Evolutionary conservation across 2,888 invertebrate genomes (phyloP).

Genomic region (Callimorpha dominula): DNA sequence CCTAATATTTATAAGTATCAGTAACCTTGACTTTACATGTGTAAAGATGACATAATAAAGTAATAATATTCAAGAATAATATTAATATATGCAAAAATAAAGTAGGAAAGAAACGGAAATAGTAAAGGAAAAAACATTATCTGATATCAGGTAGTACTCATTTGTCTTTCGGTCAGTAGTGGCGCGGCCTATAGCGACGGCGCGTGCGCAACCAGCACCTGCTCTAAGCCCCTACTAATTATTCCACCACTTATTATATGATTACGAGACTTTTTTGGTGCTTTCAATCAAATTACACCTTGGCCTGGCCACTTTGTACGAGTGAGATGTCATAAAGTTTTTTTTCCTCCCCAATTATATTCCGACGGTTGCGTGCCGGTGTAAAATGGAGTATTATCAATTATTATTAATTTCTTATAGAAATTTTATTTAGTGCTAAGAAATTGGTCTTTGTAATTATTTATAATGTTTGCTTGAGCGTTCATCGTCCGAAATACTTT

Average conservation of each 20-base stretch:
- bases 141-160: conserved; percentile 58
- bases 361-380: conserved; percentile 69
- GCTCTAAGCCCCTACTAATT: conserved; percentile 83
- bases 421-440: conserved; percentile 34
- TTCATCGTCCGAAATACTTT: conserved; percentile 11
- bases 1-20: background rate
- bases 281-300: conserved; percentile 87
- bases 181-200: conserved; percentile 53
- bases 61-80: background rate
- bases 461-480: conserved; percentile 14
- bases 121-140: conserved; percentile 30
- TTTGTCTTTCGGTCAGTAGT: conserved; percentile 63
- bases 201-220: conserved; percentile 68
- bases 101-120: background rate
- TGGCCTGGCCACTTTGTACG: conserved; percentile 78
- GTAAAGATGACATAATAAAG: background rate
- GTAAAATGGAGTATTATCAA: conserved; percentile 74
- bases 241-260: conserved; percentile 86
- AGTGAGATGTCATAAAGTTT: conserved; percentile 86
- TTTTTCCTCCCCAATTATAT: conserved; percentile 67
- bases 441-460: conserved; percentile 17
- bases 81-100: background rate
- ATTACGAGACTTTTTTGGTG: conserved; percentile 86
- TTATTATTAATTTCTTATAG: conserved; percentile 50
- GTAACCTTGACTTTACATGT: background rate